Evolutionary conservation across 2,797 vertebrate genomes (phyloP).

Genomic region (Clarias fuscus): DNA sequence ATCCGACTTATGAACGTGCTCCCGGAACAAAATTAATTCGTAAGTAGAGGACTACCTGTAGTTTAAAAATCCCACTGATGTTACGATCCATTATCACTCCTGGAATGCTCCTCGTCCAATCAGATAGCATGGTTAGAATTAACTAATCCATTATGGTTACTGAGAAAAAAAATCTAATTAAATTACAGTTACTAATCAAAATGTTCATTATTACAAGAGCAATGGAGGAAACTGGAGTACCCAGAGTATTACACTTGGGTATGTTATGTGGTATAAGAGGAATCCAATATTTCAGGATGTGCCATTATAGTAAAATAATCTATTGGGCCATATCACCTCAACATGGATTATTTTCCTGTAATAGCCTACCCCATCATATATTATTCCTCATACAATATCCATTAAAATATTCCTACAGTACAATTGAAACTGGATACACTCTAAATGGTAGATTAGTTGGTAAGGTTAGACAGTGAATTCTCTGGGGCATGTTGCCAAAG

Average conservation of each 20-base stretch:
- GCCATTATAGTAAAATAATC: background rate
- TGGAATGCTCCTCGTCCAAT: no score
- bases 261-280: background rate
- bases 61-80: no score
- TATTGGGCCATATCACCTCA: background rate
- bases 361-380: background rate
- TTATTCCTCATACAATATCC: background rate
- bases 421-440: constrained; percentile 5
- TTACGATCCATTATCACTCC: no score
- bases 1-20: no score
- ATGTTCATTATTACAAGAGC: no score
- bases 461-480: background rate
- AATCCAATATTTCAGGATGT: background rate
- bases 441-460: background rate
- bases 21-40: no score
- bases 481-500: constrained; percentile 24
- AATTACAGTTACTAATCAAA: no score
- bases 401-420: background rate
- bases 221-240: no score
- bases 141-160: no score
- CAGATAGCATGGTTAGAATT: no score
- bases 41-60: no score
- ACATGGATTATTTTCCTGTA: background rate
- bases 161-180: no score
- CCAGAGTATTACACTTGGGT: background rate